phyloP scores from a whole-genome alignment of 2,113 vertebrate species.

The Labeo rohita region DNA sequence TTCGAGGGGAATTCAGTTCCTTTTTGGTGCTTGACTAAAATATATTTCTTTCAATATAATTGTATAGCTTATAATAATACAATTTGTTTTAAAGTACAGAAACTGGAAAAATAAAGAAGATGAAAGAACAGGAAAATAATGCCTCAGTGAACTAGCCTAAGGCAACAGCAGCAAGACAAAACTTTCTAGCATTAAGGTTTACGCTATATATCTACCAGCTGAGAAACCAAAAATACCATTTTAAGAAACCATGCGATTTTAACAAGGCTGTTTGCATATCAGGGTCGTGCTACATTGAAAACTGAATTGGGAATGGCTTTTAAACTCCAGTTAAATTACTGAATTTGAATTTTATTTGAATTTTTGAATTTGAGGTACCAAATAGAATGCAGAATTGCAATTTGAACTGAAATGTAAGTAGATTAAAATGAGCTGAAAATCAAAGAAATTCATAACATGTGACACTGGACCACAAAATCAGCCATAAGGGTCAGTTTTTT shows the following conservation, averaged over 20 bases:
- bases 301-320: not conserved
- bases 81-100: not conserved
- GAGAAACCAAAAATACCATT: not conserved
- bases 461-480: no score
- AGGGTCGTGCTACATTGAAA: not conserved
- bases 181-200: not conserved
- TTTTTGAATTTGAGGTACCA: not conserved
- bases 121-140: not conserved
- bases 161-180: not conserved
- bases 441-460: not conserved
- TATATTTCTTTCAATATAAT: not conserved
- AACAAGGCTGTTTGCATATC: not conserved
- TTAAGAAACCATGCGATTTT: not conserved
- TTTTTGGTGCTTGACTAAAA: not conserved
- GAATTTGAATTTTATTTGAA: not conserved
- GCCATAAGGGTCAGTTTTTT: no score
- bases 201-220: not conserved
- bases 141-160: slow-evolving; percentile 1
- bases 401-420: not conserved
- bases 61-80: not conserved
- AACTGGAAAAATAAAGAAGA: not conserved
- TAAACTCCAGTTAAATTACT: not conserved
- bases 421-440: not conserved
- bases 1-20: not conserved
- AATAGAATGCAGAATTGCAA: not conserved